Evolutionary conservation across 2,797 vertebrate species (phyloP).

Genomic region (Malurus leucopterus): DNA sequence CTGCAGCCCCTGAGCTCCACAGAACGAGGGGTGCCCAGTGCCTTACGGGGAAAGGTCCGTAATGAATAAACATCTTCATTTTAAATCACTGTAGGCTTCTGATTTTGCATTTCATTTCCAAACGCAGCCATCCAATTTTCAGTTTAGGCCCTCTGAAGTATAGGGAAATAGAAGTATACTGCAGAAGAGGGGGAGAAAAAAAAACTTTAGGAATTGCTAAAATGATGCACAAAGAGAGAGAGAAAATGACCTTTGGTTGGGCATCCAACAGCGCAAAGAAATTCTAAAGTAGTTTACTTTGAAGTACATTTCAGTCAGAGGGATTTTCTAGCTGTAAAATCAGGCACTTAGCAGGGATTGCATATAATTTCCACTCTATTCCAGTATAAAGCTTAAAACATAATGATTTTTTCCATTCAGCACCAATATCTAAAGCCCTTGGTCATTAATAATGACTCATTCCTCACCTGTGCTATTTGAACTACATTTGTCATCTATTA

Average conservation of each 20-base stretch:
- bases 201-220: constrained; percentile 9
- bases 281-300: constrained; percentile 52
- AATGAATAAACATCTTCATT: constrained; percentile 37
- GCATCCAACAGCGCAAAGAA: constrained; percentile 46
- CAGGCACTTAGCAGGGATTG: constrained; percentile 58
- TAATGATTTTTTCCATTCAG: constrained; percentile 43
- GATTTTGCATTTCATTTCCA: constrained; percentile 21
- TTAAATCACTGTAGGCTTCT: not conserved
- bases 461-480: constrained; percentile 46
- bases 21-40: not conserved
- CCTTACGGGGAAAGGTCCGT: not conserved
- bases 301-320: constrained; percentile 56
- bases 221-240: constrained; percentile 39
- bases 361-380: constrained; percentile 49
- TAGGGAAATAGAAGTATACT: constrained; percentile 7
- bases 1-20: not conserved
- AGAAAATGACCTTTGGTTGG: constrained; percentile 58
- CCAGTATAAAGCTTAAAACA: constrained; percentile 34
- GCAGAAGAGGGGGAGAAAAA: not conserved
- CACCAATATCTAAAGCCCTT: constrained; percentile 20
- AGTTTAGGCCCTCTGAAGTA: constrained; percentile 27
- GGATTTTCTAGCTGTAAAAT: constrained; percentile 60
- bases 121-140: not conserved
- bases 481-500: constrained; percentile 55
- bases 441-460: constrained; percentile 48